Evolutionary conservation across 2,113 vertebrate genomes (phyloP).

Genomic region (Pogonocichla stellata): DNA sequence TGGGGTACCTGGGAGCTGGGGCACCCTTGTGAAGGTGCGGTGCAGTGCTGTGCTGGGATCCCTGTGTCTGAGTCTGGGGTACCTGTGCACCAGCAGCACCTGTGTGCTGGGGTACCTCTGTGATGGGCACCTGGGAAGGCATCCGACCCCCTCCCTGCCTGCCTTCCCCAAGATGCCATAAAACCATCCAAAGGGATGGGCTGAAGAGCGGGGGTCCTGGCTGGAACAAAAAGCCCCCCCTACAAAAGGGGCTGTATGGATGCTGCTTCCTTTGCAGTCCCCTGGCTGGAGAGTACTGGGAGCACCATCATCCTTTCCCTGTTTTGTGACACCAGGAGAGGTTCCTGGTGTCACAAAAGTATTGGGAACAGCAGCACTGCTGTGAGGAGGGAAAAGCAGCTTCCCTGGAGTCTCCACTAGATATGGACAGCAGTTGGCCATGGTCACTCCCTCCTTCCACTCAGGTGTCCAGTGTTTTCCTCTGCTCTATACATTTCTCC

Average conservation of each 20-base stretch:
- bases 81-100: background rate
- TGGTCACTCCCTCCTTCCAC: background rate
- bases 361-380: background rate
- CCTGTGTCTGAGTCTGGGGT: too few species aligned
- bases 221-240: background rate
- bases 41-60: too few species aligned
- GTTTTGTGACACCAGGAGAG: background rate
- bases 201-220: rapidly evolving
- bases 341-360: rapidly evolving
- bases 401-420: background rate
- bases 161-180: background rate
- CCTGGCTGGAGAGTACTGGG: rapidly evolving
- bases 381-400: background rate
- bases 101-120: background rate
- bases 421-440: background rate
- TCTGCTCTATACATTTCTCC: background rate
- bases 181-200: background rate
- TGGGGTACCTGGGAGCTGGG: too few species aligned
- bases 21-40: too few species aligned
- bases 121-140: background rate
- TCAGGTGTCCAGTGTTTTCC: background rate
- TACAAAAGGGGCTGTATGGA: rapidly evolving
- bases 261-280: background rate
- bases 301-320: background rate
- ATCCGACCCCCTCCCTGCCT: rapidly evolving